Evolutionary conservation across 2,888 invertebrate species (phyloP).

Genomic region (Adelognathus sp.): DNA sequence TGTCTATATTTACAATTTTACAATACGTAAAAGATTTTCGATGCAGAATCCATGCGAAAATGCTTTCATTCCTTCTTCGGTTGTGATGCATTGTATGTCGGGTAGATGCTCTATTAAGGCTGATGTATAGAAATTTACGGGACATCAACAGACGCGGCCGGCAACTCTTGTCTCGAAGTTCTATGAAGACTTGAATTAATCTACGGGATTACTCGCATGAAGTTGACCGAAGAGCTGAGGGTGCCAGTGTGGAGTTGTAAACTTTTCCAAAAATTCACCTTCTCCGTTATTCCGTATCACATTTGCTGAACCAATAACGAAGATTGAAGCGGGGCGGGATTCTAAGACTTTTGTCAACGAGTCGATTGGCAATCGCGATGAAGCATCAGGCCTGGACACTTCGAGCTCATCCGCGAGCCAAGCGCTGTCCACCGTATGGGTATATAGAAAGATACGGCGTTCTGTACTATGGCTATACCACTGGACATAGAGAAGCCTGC

Average conservation of each 20-base stretch:
- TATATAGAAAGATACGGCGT: slow-evolving; percentile 48
- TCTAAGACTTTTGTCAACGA: neutral
- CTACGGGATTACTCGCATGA: neutral
- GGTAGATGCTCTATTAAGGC: no score
- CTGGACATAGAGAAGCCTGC: slow-evolving; percentile 49
- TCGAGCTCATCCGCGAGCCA: slow-evolving; percentile 44
- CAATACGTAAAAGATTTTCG: no score
- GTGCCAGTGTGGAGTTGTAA: no score
- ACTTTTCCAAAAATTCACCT: neutral
- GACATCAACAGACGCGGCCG: no score
- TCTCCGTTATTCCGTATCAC: neutral
- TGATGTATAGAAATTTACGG: no score
- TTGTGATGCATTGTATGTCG: no score
- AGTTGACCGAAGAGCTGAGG: no score
- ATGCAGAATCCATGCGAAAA: no score
- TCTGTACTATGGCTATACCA: slow-evolving; percentile 39
- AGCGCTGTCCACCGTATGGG: slow-evolving; percentile 36
- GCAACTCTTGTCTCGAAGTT: no score
- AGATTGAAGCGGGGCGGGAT: neutral
- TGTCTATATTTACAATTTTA: no score
- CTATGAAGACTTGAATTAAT: neutral
- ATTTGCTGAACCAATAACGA: slow-evolving; percentile 2
- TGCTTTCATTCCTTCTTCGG: no score
- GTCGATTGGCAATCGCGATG: slow-evolving; percentile 17
- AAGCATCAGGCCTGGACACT: slow-evolving; percentile 29